Evolutionary conservation across 2,888 invertebrate genomes (phyloP).

Genomic region (Zaprionus bogoriensis): DNA sequence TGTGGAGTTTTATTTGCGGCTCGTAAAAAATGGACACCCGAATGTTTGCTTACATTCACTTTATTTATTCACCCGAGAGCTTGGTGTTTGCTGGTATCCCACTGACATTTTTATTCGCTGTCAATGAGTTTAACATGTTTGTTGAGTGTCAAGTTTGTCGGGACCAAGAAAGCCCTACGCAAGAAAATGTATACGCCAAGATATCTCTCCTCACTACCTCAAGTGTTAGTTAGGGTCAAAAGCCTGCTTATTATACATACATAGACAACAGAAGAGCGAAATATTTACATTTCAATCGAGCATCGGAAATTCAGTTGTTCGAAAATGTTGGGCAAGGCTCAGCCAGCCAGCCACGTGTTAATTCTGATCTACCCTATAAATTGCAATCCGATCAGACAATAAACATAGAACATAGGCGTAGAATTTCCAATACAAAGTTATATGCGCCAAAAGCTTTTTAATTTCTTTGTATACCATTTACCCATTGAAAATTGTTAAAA

Average conservation of each 20-base stretch:
- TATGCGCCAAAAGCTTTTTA: no score
- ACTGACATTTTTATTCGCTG: constrained; percentile 81
- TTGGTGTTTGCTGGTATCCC: constrained; percentile 49
- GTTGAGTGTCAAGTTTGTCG: constrained; percentile 41
- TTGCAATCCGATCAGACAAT: no score
- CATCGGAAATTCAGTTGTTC: no score
- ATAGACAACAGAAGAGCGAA: neutral
- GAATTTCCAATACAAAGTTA: no score
- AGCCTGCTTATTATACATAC: neutral
- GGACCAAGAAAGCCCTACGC: neutral
- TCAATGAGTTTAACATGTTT: constrained; percentile 78
- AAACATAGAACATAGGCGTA: no score
- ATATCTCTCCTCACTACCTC: neutral
- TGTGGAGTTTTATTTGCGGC: constrained; percentile 66
- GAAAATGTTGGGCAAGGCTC: no score
- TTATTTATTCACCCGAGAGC: constrained; percentile 61
- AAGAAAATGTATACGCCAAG: neutral
- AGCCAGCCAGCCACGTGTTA: no score
- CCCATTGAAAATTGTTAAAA: no score
- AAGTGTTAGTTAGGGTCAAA: neutral
- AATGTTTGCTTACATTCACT: constrained; percentile 60
- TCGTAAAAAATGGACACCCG: constrained; percentile 71
- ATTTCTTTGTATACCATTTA: no score
- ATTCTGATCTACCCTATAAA: no score
- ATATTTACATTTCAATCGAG: constrained; percentile 39